Conservation (phyloP, 2,888 invertebrate genomes). For the Acrobasis consociella region DNA sequence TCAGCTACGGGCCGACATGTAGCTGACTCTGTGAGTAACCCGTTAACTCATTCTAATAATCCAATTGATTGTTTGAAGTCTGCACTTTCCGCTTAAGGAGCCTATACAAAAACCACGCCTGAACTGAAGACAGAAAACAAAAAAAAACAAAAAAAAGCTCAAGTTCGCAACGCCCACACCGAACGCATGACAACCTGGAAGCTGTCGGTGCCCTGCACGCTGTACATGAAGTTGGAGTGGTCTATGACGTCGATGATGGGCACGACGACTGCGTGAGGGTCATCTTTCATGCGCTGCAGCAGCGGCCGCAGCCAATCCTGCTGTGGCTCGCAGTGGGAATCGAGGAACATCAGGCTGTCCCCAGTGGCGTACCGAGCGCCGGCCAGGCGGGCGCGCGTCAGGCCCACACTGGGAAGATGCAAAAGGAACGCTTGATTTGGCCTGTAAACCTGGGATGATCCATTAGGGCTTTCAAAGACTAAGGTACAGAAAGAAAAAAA, state of each 20-base stretch:
- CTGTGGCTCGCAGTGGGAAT: constrained; percentile 95
- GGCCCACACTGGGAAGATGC: constrained; percentile 90
- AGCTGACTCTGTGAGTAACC: no score
- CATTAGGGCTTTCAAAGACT: no score
- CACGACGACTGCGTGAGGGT: constrained; percentile 91
- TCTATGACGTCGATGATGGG: constrained; percentile 98
- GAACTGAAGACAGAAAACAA: background rate
- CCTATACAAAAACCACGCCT: constrained; percentile 21
- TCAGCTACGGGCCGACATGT: no score
- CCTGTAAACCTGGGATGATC: no score
- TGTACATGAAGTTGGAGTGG: constrained; percentile 89
- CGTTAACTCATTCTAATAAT: no score
- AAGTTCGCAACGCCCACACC: background rate
- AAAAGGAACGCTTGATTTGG: constrained; percentile 79
- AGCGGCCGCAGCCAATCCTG: constrained; percentile 94
- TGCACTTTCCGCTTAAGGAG: no score
- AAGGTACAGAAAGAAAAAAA: no score
- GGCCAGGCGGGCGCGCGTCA: constrained; percentile 92
- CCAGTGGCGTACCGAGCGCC: constrained; percentile 93
- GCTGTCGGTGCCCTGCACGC: constrained; percentile 77
- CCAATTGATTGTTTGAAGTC: no score
- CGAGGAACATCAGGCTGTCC: constrained; percentile 92
- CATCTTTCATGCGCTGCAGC: constrained; percentile 91
- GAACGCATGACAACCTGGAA: constrained; percentile 63
- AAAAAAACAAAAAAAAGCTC: no score